Percentiles rank a stretch among this genome's conserved stretches.
Evolutionary conservation across 2,113 vertebrate genomes (phyloP).

Genomic region (Anser cygnoides): DNA sequence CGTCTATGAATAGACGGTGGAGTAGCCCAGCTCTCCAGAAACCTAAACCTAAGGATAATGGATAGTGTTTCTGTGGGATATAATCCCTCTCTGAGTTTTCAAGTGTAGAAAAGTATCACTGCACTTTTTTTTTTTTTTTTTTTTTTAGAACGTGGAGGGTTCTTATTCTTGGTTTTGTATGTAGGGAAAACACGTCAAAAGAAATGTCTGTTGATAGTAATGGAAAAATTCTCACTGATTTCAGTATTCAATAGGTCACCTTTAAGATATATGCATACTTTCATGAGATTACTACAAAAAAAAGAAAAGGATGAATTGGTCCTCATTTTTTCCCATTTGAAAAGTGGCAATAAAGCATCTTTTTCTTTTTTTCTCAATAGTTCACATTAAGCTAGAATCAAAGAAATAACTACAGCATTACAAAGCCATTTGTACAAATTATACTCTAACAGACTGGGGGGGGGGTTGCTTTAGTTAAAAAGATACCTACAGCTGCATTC

Average conservation of each 20-base stretch:
- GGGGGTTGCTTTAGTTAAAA: neutral
- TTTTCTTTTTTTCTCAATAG: neutral
- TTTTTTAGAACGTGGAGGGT: neutral
- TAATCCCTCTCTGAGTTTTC: neutral
- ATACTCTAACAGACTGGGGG: neutral
- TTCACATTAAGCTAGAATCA: neutral
- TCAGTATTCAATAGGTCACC: neutral
- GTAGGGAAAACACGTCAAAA: neutral
- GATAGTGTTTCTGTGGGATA: conserved; percentile 24
- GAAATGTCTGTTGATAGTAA: neutral
- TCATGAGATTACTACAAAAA: neutral
- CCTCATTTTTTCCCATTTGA: neutral
- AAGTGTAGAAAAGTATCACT: neutral
- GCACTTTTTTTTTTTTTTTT: neutral
- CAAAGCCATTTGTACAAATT: conserved; percentile 18
- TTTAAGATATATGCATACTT: neutral
- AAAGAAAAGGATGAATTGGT: neutral
- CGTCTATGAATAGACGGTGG: neutral
- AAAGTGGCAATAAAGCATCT: neutral
- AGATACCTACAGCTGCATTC: neutral
- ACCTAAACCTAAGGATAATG: neutral
- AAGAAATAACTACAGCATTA: neutral
- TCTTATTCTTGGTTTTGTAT: neutral
- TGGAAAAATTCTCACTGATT: conserved; percentile 8
- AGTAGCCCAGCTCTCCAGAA: neutral